These are phyloP conservation scores for Nephila pilipes DNA, from an alignment of 1,140 invertebrate genomes.

Conservation along the genomic window DNA sequence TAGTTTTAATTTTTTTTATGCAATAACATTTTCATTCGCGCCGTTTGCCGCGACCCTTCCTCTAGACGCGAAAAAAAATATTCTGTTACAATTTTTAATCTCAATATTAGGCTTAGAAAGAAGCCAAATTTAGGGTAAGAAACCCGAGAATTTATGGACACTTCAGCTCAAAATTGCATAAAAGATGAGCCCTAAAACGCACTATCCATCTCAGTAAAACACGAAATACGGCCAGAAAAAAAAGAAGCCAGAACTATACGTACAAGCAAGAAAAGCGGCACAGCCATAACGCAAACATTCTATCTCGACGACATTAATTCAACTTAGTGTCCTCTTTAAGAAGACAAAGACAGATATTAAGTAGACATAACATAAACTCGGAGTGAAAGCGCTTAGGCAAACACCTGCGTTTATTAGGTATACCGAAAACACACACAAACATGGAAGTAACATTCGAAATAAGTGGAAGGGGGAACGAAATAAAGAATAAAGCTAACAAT, in stretches of 20 bases:
- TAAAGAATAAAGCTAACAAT: slow-evolving; percentile 31
- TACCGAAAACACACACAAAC: slow-evolving; percentile 9
- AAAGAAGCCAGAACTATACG: too few species aligned
- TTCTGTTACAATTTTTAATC: too few species aligned
- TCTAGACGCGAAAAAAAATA: too few species aligned
- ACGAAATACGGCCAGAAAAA: too few species aligned
- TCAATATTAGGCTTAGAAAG: not conserved
- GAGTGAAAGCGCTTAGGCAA: not conserved
- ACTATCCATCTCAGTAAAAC: too few species aligned
- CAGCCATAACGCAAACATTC: not conserved
- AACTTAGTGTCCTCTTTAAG: not conserved
- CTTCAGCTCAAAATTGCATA: too few species aligned
- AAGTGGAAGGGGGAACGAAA: not conserved
- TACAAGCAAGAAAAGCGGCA: not conserved
- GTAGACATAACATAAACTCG: slow-evolving; percentile 10
- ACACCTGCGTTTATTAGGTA: slow-evolving; percentile 26
- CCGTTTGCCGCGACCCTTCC: too few species aligned
- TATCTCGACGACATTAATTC: slow-evolving; percentile 3
- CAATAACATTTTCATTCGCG: too few species aligned
- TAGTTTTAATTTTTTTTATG: too few species aligned
- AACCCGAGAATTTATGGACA: too few species aligned
- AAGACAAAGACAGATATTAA: slow-evolving; percentile 20
- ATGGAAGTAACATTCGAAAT: slow-evolving; percentile 1
- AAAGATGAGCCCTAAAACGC: too few species aligned
- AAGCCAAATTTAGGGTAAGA: not conserved